These are phyloP conservation scores for Neosilurus hyrtlii DNA, from an alignment of 2,797 vertebrate species.

Conservation along the genomic window DNA sequence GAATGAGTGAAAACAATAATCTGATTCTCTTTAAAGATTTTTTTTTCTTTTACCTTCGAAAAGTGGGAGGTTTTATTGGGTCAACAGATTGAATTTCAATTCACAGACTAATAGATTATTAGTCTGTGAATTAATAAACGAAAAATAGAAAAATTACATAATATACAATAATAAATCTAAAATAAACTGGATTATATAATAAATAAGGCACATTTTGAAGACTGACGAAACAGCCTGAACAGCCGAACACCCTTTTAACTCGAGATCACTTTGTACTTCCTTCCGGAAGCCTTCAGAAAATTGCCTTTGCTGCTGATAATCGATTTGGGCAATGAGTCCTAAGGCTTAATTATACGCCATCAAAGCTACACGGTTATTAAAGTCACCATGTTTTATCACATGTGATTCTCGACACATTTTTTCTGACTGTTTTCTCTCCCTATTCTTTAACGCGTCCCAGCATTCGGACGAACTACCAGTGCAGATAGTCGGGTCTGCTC, in stretches of 20 bases:
- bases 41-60: too few species aligned
- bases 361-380: not conserved
- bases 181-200: too few species aligned
- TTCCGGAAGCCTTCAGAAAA: not conserved
- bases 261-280: not conserved
- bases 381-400: not conserved
- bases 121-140: not conserved
- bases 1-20: too few species aligned
- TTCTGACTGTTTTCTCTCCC: not conserved
- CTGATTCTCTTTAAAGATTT: too few species aligned
- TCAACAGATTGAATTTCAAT: not conserved
- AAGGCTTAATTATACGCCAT: not conserved
- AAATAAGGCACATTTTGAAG: not conserved
- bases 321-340: not conserved
- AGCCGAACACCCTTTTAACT: not conserved
- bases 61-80: too few species aligned
- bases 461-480: not conserved
- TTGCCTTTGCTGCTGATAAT: conserved; percentile 5
- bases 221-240: not conserved
- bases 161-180: too few species aligned
- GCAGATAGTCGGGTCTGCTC: not conserved
- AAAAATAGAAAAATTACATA: not conserved
- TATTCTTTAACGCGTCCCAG: not conserved
- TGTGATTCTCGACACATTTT: not conserved
- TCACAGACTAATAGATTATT: not conserved